A percentile compares a stretch with the other conserved stretches of the same genome.
Conservation (phyloP, 2,888 invertebrate genomes). For the Hirtodrosophila histrioides region DNA sequence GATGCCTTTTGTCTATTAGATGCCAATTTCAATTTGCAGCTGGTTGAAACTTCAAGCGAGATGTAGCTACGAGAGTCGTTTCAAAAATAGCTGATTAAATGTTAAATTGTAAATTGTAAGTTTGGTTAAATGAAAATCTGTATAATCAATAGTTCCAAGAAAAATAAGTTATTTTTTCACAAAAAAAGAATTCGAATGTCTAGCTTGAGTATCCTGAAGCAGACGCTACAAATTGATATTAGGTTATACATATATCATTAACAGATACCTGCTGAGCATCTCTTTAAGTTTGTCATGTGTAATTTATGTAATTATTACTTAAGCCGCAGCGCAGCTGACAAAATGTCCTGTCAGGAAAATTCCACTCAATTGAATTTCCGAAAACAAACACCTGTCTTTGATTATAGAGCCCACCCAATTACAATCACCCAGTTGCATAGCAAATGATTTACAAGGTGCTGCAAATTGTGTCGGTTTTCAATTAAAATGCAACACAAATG, state of each 20-base stretch:
- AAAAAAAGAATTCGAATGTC: too few species aligned
- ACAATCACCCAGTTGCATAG: constrained; percentile 3
- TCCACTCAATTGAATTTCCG: constrained; percentile 50
- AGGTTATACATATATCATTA: too few species aligned
- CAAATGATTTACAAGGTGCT: constrained; percentile 14
- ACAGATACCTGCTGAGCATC: neutral
- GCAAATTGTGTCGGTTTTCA: constrained; percentile 32
- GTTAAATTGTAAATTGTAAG: neutral
- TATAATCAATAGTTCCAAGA: too few species aligned
- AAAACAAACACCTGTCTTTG: constrained; percentile 54
- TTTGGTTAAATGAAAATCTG: too few species aligned
- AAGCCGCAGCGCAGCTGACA: constrained; percentile 48
- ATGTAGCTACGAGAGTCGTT: constrained; percentile 24
- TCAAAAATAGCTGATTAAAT: neutral
- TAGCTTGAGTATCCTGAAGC: too few species aligned
- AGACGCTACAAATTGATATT: too few species aligned
- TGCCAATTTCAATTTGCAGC: constrained; percentile 49
- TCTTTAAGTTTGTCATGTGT: constrained; percentile 19
- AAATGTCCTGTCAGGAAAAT: constrained; percentile 36
- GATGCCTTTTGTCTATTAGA: constrained; percentile 58
- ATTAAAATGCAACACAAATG: constrained; percentile 40
- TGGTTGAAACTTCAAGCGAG: constrained; percentile 44
- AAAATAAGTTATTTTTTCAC: too few species aligned
- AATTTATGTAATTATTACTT: constrained; percentile 53
- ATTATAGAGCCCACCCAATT: constrained; percentile 17